Evolutionary conservation across 2,113 vertebrate species (phyloP).

Genomic region (Candoia aspera): DNA sequence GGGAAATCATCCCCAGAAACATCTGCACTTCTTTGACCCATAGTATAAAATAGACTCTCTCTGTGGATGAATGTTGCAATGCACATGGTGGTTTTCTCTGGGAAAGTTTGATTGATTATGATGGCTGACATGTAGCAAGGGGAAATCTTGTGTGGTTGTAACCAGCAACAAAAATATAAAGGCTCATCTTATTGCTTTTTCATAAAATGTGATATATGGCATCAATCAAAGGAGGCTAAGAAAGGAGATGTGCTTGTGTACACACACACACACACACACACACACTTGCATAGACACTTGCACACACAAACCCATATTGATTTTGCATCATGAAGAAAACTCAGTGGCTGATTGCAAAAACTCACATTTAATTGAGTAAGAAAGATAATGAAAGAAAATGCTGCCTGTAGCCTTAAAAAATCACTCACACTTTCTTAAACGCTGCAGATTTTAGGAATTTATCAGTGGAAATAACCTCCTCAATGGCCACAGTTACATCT

Average conservation of each 20-base stretch:
- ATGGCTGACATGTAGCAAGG: background rate
- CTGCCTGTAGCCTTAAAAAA: background rate
- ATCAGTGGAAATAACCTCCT: background rate
- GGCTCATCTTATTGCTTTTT: slow-evolving; percentile 7
- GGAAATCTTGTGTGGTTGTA: background rate
- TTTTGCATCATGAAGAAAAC: slow-evolving; percentile 26
- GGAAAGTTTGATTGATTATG: background rate
- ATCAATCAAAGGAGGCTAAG: slow-evolving; percentile 18
- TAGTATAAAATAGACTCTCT: background rate
- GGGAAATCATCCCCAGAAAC: background rate
- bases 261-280: too few relatives aligned
- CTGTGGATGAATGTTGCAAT: background rate
- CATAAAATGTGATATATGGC: background rate
- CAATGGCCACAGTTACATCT: background rate
- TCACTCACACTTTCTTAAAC: background rate
- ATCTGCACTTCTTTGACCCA: background rate
- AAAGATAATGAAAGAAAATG: slow-evolving; percentile 5
- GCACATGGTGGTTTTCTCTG: background rate
- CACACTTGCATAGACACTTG: background rate
- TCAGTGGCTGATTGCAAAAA: slow-evolving; percentile 18
- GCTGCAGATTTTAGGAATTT: slow-evolving; percentile 28
- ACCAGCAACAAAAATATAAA: slow-evolving; percentile 8
- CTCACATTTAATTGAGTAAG: background rate
- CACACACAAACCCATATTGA: background rate
- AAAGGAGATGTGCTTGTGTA: background rate